Percentiles rank a stretch among this genome's conserved stretches.
These are phyloP conservation scores for Sinohyriopsis cumingii DNA, from an alignment of 2,888 invertebrate species.

Conservation along the genomic window DNA sequence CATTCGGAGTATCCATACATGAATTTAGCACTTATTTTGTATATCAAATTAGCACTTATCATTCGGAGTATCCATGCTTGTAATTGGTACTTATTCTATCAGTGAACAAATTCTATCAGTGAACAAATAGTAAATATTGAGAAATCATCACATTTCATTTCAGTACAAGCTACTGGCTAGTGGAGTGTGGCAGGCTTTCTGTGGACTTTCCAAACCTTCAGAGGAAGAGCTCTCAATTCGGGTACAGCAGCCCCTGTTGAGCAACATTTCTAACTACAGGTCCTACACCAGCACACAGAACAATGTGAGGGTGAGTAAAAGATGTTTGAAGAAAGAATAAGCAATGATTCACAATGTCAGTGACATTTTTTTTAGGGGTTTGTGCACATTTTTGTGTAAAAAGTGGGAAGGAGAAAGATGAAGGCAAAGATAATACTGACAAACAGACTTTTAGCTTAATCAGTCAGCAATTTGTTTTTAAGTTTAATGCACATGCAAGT, in stretches of 20 bases:
- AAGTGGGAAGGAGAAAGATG: background rate
- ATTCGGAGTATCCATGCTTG: too few relatives aligned
- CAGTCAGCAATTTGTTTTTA: too few relatives aligned
- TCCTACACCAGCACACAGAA: constrained; percentile 2
- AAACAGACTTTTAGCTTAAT: background rate
- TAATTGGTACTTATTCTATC: too few relatives aligned
- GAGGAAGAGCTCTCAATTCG: constrained; percentile 6
- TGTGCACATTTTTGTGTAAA: background rate
- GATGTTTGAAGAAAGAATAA: background rate
- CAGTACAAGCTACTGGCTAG: constrained; percentile 90
- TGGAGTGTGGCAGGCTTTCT: constrained; percentile 85
- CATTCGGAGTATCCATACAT: too few relatives aligned
- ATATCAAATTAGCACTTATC: too few relatives aligned
- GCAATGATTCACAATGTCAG: background rate
- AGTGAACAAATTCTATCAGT: too few relatives aligned
- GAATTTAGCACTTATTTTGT: too few relatives aligned
- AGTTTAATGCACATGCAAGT: too few relatives aligned
- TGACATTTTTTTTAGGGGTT: background rate
- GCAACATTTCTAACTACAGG: too few relatives aligned
- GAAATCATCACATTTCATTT: constrained; percentile 50
- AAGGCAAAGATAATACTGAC: background rate
- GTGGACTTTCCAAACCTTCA: constrained; percentile 73
- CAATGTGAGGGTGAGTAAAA: constrained; percentile 5
- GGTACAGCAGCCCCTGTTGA: background rate
- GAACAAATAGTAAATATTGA: background rate